Conservation (phyloP, 2,888 invertebrate species). For the Agonopterix subpropinquella region DNA sequence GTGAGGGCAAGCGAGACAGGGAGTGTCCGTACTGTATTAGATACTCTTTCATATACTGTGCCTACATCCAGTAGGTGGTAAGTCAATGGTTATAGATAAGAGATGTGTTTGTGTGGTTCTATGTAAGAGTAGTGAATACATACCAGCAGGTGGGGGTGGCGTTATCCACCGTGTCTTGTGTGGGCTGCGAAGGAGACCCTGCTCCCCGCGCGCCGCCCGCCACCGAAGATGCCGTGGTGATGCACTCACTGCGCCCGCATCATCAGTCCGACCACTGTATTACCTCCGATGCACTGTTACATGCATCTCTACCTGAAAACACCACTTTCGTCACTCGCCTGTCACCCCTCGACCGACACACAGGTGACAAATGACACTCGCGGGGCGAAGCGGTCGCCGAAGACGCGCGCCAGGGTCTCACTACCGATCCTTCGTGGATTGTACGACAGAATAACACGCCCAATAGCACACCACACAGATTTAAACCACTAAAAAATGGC, state of each 20-base stretch:
- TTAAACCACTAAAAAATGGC: conserved; percentile 71
- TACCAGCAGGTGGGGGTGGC: conserved; percentile 71
- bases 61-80: too few relatives aligned
- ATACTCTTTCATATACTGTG: too few relatives aligned
- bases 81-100: too few relatives aligned
- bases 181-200: conserved; percentile 74
- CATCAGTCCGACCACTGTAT: conserved; percentile 71
- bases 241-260: conserved; percentile 76
- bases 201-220: conserved; percentile 73
- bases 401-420: conserved; percentile 22
- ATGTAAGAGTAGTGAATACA: conserved; percentile 22
- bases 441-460: conserved; percentile 44
- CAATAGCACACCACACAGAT: conserved; percentile 57
- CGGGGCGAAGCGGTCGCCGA: neutral
- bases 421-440: conserved; percentile 17
- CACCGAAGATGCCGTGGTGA: conserved; percentile 73
- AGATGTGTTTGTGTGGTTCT: too few relatives aligned
- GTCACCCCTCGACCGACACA: conserved; percentile 17
- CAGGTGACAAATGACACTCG: conserved; percentile 7
- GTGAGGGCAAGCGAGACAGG: too few relatives aligned
- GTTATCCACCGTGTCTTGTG: conserved; percentile 72
- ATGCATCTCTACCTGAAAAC: conserved; percentile 66
- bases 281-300: conserved; percentile 71
- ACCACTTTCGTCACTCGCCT: conserved; percentile 32
- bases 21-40: too few relatives aligned